Percentiles rank a stretch among this genome's conserved stretches.
Conservation (phyloP, 1,140 invertebrate species). For the Hetaerina americana region DNA sequence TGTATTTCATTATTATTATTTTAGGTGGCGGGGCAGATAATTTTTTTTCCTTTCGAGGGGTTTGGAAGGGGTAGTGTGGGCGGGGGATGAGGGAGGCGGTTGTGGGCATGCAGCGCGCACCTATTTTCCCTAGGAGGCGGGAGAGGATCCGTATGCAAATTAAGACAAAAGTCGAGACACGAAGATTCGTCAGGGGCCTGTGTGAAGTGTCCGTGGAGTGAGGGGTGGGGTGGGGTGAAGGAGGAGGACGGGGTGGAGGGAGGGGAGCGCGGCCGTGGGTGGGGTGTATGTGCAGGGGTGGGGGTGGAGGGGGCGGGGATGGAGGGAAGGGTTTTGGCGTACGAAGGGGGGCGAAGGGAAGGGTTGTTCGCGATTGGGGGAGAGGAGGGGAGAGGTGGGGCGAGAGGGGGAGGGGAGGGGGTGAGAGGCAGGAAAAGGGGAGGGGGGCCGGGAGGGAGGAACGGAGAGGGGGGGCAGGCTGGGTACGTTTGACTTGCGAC, state of each 20-base stretch:
- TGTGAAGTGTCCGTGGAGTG: conserved; percentile 5
- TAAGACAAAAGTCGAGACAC: neutral
- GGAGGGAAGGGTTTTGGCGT: conserved; percentile 17
- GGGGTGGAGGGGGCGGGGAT: conserved; percentile 12
- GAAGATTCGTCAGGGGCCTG: neutral
- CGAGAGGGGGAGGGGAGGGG: conserved; percentile 13
- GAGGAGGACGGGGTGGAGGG: neutral
- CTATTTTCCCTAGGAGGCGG: neutral
- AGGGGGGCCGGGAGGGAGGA: conserved; percentile 15
- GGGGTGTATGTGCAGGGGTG: conserved; percentile 14
- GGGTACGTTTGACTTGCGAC: neutral
- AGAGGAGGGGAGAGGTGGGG: conserved; percentile 17
- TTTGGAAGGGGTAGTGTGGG: no score
- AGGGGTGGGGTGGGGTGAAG: conserved; percentile 18
- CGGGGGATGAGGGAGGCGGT: no score
- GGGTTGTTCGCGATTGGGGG: conserved; percentile 8
- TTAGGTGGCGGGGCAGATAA: no score
- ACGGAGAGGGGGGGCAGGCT: no score
- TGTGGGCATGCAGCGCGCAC: neutral
- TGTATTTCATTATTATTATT: conserved; percentile 35
- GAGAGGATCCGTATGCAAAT: neutral
- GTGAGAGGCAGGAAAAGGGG: conserved; percentile 12
- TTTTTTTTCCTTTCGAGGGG: no score
- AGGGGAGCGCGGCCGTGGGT: conserved; percentile 14
- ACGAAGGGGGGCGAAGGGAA: neutral